Percentiles rank a stretch among this genome's conserved stretches.
These are phyloP conservation scores for Amphipyra berbera DNA, from an alignment of 2,888 invertebrate genomes.

Conservation along the genomic window DNA sequence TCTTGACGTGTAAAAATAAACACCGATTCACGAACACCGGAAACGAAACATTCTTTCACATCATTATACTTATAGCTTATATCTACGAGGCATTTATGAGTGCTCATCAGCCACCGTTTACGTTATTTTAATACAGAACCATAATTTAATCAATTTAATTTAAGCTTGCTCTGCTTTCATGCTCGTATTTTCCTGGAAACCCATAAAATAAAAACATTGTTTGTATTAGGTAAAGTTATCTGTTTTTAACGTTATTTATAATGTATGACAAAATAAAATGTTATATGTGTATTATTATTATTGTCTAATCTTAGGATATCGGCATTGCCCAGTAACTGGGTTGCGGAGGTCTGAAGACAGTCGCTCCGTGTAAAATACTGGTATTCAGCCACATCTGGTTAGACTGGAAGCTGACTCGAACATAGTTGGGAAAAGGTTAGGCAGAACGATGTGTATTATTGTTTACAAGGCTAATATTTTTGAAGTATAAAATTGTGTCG, in stretches of 20 bases:
- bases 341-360: no score
- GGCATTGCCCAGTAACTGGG: no score
- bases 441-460: not conserved
- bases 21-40: constrained; percentile 52
- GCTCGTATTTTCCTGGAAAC: constrained; percentile 27
- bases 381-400: no score
- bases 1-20: constrained; percentile 53
- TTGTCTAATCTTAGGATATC: no score
- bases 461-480: constrained; percentile 24
- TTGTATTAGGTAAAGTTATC: constrained; percentile 16
- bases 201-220: constrained; percentile 22
- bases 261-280: constrained; percentile 23
- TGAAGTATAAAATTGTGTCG: constrained; percentile 12
- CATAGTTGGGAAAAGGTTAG: no score
- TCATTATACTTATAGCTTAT: constrained; percentile 36
- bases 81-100: constrained; percentile 15
- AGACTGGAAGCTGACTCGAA: no score
- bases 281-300: no score
- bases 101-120: not conserved
- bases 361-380: no score
- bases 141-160: constrained; percentile 18
- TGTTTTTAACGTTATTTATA: constrained; percentile 12
- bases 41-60: constrained; percentile 53
- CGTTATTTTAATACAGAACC: constrained; percentile 13
- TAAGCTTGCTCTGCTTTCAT: constrained; percentile 7